Evolutionary conservation across 2,797 vertebrate species (phyloP), one percentile per base, ranked within the genome.

Genomic region (Oreochromis mossambicus): DNA sequence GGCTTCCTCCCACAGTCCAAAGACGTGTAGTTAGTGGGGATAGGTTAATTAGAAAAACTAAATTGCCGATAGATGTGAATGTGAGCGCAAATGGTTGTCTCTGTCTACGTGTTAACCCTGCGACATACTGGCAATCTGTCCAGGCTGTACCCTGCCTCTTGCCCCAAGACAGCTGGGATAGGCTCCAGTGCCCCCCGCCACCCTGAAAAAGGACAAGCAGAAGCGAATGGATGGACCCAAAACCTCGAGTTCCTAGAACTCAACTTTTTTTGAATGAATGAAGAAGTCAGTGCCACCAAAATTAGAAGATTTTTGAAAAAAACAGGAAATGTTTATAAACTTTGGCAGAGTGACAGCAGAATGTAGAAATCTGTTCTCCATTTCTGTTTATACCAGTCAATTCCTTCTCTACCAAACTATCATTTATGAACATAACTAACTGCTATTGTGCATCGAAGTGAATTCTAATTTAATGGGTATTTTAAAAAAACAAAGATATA

Each of bases 121-220:
- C 14, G 14, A 32, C 55, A 58, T 58, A 6, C 26, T 58, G 55
- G 14, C 8, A 2, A 6, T 58, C 55, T 58, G 14, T 32, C 8
- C 26, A 58, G 14, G 26, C 14, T 58, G 26, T 32, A 58, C 55
- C 26, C 8, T 17, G 14, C 8, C 26, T 32, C 55, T 58, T 58
- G 55, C 14, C 55, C 26, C 26, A 32, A 17, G 26, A 32, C 55
- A 58, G 55, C 55, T 58, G 0, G 26, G 55, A 17, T 58, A 58
- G 14, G 55, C 26, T 58, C 55, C 26, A 58, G 55, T 58, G 26
- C 1, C 55, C 55, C 55, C 55, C 1, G 55, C 3, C 0, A 58
- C 26, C 8, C 55, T 10, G 3, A 58, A 58, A 32, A 32, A 58
- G 0, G 26, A 58, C 0, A 2, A 26, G 12, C 0, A 8, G 21